Base-by-base conservation (phyloP, 1,140 invertebrate genomes). In the Littorina saxatilis region DNA sequence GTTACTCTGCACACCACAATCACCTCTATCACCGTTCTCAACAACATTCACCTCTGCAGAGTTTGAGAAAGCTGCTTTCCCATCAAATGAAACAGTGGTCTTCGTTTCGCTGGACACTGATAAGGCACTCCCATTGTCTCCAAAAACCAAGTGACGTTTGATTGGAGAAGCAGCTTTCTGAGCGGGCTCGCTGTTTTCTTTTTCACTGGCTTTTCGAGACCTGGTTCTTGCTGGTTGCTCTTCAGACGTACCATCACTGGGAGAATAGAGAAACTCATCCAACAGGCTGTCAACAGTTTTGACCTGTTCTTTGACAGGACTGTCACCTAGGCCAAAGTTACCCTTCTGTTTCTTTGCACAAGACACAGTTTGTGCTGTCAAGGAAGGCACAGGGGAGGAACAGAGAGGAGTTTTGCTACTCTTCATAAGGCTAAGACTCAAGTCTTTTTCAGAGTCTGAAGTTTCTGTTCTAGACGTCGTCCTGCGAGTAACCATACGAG, bases 161-260 rank as follows among this genome's bases (percentile, higher is more conserved):
- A 43, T 43, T 11, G 70, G 70, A 7, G 70, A 50, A 0, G 23
- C 5, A 23, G 58, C 23, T 50, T 50, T 23, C 70, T 32, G 27
- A 29, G 32, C 23, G 11, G 23, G 11, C 15, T 7, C 27, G 32
- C 50, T 29, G 70, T 73, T 73, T 73, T 73, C 70, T 27, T 73
- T 73, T 39, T 73, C 70, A 27, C 70, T 73, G 68, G 40, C 39
- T 2, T 35, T 72, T 17, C 70, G 39, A 37, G 32, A 47, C 43
- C 70, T 61, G 20, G 58, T n/a, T 39, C 39, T 68, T 35, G 11
- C 66, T 7, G 66, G 32, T 4, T 29, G 4, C 23, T 68, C 66
- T 9, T 2, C 15, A 3, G 66, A 68, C 35, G 23, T 68, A 5
- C 17, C 15, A 23, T 68, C 66, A 27, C 15, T 23, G 37, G 32